Evolutionary conservation across 2,113 vertebrate genomes (phyloP), one percentile per base, ranked within the genome.

Genomic region (Myodes glareolus): DNA sequence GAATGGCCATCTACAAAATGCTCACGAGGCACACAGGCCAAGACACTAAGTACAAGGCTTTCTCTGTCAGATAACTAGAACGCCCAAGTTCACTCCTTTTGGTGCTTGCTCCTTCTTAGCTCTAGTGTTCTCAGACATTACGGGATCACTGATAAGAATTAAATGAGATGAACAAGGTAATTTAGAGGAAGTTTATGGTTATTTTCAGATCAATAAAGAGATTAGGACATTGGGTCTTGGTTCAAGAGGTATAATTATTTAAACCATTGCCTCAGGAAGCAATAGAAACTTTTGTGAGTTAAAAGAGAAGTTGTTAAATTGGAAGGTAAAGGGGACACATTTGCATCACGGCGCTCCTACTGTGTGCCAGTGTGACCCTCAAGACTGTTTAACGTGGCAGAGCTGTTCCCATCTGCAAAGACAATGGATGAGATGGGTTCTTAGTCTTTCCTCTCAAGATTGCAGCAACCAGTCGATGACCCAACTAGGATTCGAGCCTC

Each of bases 1-100:
- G 95, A 97, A 73, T 67, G n/a, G 68, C 84, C 73, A 82, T 98
- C 92, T 91, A 72, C 33, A 80, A 95, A 94, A 90, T 72, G 33
- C 17, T 33, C 12, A 93, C 55, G 55, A 61, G 42, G 70, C 61
- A 77, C 33, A 72, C n/a, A 94, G 50, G 21, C 45, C 58, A 90
- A 65, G 42, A 39, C 47, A 42, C 23, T 4, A 67, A 61, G 39
- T 84, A 68, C 16, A 93, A 89, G 13, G 23, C 58, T 27, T 70
- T 91, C 11, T 58, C 33, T 80, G 72, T 89, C 45, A 97, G 45
- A 72, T 94, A 91, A 92, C 91, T 7, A 90, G 36, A 36, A 45
- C 16, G 61, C 45, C 73, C 77, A 87, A 29, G 1, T 80, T 87
- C 29, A 70, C 63, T 75, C 27, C 82, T 47, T 94, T 80, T 11